Evolutionary conservation across 2,888 invertebrate species (phyloP).

Genomic region (Cephalotes varians): DNA sequence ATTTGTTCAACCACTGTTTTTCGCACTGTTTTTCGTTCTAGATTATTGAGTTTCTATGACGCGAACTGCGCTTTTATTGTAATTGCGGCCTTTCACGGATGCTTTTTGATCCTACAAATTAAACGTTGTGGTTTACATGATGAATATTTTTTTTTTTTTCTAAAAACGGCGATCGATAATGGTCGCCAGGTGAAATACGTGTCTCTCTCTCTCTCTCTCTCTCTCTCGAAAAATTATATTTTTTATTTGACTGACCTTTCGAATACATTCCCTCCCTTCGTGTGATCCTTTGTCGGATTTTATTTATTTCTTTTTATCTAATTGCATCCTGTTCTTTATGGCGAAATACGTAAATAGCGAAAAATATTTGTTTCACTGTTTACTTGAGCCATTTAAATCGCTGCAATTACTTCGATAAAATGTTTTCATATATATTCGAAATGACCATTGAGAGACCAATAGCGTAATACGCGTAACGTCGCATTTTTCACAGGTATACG

Average conservation of each 20-base stretch:
- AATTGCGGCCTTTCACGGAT: constrained; percentile 20
- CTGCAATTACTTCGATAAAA: background rate
- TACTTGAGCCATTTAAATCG: background rate
- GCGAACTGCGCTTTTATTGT: constrained; percentile 17
- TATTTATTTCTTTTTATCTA: background rate
- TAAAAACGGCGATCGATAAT: background rate
- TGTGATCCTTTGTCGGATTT: background rate
- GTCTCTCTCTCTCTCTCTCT: no score
- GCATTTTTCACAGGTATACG: background rate
- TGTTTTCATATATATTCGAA: background rate
- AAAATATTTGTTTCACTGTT: constrained; percentile 3
- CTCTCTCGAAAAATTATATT: constrained; percentile 15
- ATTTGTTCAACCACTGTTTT: constrained; percentile 14
- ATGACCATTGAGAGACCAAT: background rate
- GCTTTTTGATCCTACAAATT: constrained; percentile 41
- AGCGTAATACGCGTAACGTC: background rate
- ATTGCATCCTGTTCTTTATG: background rate
- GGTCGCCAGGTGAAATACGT: constrained; percentile 4
- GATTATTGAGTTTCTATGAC: constrained; percentile 33
- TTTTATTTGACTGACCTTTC: background rate
- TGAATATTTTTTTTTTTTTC: background rate
- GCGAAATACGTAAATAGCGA: background rate
- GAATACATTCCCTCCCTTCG: background rate
- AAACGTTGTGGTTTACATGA: constrained; percentile 25
- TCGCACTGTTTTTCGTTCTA: constrained; percentile 30